Evolutionary conservation across 2,888 invertebrate genomes (phyloP).

Genomic region (Strigamia crassipes): DNA sequence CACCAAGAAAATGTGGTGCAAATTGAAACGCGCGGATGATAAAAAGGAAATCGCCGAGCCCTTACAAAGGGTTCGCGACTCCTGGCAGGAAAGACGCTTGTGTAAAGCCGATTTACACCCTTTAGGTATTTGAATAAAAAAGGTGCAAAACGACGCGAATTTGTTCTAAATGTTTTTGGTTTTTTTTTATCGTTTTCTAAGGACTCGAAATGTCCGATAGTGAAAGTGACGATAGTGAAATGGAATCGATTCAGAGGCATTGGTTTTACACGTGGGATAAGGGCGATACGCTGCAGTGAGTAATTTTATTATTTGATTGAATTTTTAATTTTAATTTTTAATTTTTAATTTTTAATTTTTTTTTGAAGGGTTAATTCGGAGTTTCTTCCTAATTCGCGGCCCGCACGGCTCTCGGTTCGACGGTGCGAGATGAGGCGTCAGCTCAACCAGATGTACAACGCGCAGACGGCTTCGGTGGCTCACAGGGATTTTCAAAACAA

Average conservation of each 20-base stretch:
- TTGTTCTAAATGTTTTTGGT: not conserved
- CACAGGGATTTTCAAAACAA: constrained; percentile 51
- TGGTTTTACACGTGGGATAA: constrained; percentile 51
- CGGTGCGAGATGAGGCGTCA: constrained; percentile 61
- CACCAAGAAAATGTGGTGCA: not conserved
- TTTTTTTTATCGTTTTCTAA: constrained; percentile 19
- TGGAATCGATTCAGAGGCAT: constrained; percentile 51
- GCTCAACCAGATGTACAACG: constrained; percentile 59
- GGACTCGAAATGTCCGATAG: constrained; percentile 53
- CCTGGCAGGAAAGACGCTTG: constrained; percentile 48
- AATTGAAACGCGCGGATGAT: not conserved
- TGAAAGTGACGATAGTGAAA: constrained; percentile 54
- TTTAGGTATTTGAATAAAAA: too few relatives aligned
- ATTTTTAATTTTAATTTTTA: too few relatives aligned
- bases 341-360: not conserved
- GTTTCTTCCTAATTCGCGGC: constrained; percentile 48
- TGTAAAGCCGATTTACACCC: constrained; percentile 56
- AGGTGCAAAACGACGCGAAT: too few relatives aligned
- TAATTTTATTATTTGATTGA: not conserved
- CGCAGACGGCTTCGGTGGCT: constrained; percentile 54
- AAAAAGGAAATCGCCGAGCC: constrained; percentile 48
- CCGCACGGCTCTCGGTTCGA: constrained; percentile 49
- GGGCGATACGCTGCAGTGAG: constrained; percentile 30
- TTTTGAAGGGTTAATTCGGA: constrained; percentile 47
- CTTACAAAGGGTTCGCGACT: constrained; percentile 50